These are phyloP conservation scores for Spea hammondii DNA, from an alignment of 2,797 vertebrate species.

Conservation along the genomic window DNA sequence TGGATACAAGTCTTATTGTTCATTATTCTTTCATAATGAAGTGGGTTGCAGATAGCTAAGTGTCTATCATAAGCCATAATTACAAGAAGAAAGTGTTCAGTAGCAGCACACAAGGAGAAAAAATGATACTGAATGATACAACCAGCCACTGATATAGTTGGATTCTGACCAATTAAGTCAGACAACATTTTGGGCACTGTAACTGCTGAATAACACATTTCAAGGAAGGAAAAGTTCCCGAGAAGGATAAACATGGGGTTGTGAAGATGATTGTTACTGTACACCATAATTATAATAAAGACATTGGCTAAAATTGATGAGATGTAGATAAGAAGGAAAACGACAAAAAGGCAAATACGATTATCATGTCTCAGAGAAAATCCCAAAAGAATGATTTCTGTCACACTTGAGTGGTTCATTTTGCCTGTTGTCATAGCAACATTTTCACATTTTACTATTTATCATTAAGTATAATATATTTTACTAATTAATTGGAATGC, in stretches of 20 bases:
- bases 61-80: conserved; percentile 49
- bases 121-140: conserved; percentile 47
- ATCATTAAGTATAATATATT: neutral
- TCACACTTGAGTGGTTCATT: conserved; percentile 46
- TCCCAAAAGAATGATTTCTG: conserved; percentile 45
- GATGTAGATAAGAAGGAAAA: conserved; percentile 53
- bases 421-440: conserved; percentile 19
- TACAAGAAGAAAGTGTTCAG: conserved; percentile 42
- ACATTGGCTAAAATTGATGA: conserved; percentile 48
- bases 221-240: conserved; percentile 56
- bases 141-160: conserved; percentile 23
- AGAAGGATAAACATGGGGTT: conserved; percentile 55
- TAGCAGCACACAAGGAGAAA: conserved; percentile 38
- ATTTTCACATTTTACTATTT: conserved; percentile 6
- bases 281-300: conserved; percentile 53
- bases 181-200: conserved; percentile 48
- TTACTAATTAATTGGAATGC: no score
- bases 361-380: conserved; percentile 31
- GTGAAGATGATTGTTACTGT: conserved; percentile 39
- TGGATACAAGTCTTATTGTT: conserved; percentile 15
- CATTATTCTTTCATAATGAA: conserved; percentile 39
- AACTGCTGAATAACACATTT: conserved; percentile 54
- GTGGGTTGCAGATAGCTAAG: conserved; percentile 42
- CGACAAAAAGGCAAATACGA: conserved; percentile 37
- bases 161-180: conserved; percentile 2